Conservation (phyloP, 1,140 invertebrate species). For the Drosophila tani region DNA sequence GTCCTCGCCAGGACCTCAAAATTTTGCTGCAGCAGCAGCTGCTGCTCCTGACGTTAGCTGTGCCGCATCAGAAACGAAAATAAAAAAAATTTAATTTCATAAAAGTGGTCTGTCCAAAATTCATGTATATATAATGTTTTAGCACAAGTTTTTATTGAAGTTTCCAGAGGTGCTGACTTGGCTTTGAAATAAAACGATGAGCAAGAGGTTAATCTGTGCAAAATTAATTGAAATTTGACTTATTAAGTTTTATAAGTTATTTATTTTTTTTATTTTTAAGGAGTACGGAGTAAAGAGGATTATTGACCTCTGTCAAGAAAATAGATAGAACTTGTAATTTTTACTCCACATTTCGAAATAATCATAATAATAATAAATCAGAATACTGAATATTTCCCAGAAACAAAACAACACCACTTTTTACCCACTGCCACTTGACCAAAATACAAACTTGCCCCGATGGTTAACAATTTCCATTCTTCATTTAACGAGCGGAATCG, state of each 20-base stretch:
- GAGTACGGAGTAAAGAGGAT: too few species aligned
- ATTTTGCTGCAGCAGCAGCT: slow-evolving; percentile 14
- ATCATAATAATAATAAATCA: too few species aligned
- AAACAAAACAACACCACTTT: slow-evolving; percentile 4
- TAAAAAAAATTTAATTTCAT: slow-evolving; percentile 30
- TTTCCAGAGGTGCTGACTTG: slow-evolving; percentile 1
- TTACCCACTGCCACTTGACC: slow-evolving; percentile 9
- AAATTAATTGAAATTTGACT: not conserved
- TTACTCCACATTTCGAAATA: not conserved
- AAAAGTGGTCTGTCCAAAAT: slow-evolving; percentile 40
- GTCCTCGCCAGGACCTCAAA: slow-evolving; percentile 19
- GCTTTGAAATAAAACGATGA: not conserved
- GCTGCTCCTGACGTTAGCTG: slow-evolving; percentile 19
- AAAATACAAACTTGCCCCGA: slow-evolving; percentile 7
- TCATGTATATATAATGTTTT: slow-evolving; percentile 14
- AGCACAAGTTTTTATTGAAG: slow-evolving; percentile 41
- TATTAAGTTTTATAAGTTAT: not conserved
- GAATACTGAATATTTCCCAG: not conserved
- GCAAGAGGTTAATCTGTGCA: too few species aligned
- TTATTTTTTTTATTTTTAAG: not conserved
- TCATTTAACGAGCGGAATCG: slow-evolving; percentile 24
- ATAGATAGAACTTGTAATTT: not conserved
- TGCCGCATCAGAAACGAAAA: slow-evolving; percentile 19
- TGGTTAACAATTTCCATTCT: slow-evolving; percentile 9
- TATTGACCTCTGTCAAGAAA: not conserved